Conservation (phyloP, 2,797 vertebrate genomes). For the Galago senegalensis region DNA sequence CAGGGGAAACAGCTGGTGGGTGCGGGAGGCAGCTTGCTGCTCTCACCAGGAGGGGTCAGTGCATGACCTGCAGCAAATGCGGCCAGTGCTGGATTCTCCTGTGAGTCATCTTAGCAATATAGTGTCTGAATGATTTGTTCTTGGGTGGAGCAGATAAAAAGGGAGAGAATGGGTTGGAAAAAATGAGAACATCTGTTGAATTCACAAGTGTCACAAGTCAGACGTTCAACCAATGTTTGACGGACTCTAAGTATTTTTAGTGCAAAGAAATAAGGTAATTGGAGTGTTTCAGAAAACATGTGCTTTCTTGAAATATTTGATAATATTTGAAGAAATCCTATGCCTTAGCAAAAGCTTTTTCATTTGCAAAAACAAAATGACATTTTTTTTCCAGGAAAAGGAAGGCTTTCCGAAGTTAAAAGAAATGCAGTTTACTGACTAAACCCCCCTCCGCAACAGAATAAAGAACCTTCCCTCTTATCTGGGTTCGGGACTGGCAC, state of each 20-base stretch:
- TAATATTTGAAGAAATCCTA: background rate
- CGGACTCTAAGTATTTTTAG: conserved; percentile 68
- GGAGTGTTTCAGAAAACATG: conserved; percentile 58
- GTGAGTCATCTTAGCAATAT: background rate
- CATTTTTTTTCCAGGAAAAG: background rate
- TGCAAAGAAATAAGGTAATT: conserved; percentile 57
- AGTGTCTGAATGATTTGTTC: conserved; percentile 39
- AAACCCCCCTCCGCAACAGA: background rate
- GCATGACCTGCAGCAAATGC: rapidly evolving
- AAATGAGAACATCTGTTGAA: conserved; percentile 69
- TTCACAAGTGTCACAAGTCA: conserved; percentile 55
- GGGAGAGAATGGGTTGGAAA: background rate
- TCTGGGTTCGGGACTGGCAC: conserved; percentile 61
- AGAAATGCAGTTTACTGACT: conserved; percentile 46
- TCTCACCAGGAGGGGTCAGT: background rate
- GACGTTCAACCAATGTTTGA: conserved; percentile 24
- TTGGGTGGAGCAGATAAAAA: conserved; percentile 51
- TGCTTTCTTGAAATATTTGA: conserved; percentile 2
- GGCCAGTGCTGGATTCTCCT: background rate
- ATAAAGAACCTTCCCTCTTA: conserved; percentile 44
- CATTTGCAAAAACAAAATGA: conserved; percentile 66
- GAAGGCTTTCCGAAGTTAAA: conserved; percentile 54
- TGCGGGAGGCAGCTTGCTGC: rapidly evolving
- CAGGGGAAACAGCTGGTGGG: background rate
- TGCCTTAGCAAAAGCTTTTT: background rate